These are phyloP conservation scores for Sciurus carolinensis DNA, from an alignment of 2,797 vertebrate genomes.

Conservation along the genomic window DNA sequence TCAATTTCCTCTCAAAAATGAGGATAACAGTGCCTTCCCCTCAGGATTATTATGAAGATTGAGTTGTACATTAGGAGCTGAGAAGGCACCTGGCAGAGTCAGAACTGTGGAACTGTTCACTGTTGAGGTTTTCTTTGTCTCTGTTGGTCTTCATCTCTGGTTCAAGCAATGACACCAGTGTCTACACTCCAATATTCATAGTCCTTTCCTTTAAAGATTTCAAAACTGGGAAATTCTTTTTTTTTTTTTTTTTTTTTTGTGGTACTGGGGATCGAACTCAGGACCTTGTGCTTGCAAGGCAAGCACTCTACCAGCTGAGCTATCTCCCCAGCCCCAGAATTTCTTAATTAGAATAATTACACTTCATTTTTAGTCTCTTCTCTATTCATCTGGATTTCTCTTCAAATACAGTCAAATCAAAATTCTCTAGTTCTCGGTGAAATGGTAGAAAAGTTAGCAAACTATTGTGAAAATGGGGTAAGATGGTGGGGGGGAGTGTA, in stretches of 20 bases:
- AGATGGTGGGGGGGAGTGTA: neutral
- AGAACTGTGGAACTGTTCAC: fast-evolving
- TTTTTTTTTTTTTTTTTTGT: no score
- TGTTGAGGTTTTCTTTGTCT: neutral
- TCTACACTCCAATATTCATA: neutral
- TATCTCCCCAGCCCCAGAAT: no score
- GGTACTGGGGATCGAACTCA: no score
- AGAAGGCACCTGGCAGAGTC: neutral
- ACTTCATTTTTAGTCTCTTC: neutral
- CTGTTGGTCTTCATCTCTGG: neutral
- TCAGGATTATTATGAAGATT: no score
- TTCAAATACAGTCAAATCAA: neutral
- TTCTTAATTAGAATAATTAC: neutral
- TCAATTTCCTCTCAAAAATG: neutral
- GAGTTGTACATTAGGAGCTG: neutral
- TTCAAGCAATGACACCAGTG: no score
- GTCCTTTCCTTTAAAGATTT: neutral
- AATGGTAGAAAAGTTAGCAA: constrained; percentile 1
- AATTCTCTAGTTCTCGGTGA: neutral
- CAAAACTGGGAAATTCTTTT: constrained; percentile 11
- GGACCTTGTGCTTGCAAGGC: no score
- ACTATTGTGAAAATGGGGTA: neutral
- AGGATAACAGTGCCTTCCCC: no score
- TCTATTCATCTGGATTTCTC: neutral
- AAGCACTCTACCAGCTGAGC: no score